Percentiles rank a stretch among this genome's conserved stretches.
These are phyloP conservation scores for Mirounga angustirostris DNA, from an alignment of 2,113 vertebrate genomes.

Conservation along the genomic window DNA sequence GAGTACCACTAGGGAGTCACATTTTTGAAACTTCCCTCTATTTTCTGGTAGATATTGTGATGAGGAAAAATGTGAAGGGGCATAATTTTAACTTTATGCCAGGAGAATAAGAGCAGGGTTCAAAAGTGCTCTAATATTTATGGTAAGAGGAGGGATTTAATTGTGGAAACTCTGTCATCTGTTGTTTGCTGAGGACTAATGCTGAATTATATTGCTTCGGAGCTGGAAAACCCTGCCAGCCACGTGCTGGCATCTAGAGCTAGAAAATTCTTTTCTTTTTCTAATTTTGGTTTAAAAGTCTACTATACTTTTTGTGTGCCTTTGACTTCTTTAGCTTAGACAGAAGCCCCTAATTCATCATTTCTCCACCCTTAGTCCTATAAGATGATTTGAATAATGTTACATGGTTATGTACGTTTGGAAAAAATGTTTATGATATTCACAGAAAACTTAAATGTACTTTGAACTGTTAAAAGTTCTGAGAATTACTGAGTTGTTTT, in stretches of 20 bases:
- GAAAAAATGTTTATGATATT: neutral
- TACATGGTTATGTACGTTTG: neutral
- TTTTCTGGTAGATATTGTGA: neutral
- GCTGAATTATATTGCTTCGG: neutral
- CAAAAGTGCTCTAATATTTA: neutral
- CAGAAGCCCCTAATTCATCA: neutral
- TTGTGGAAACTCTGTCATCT: neutral
- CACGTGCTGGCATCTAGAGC: neutral
- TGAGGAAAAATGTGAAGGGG: neutral
- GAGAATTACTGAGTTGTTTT: neutral
- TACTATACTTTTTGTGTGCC: neutral
- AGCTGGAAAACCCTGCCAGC: neutral
- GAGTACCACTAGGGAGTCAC: neutral
- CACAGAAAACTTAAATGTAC: neutral
- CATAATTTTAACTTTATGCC: neutral
- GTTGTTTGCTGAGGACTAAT: neutral
- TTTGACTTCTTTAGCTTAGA: neutral
- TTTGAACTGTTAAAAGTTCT: neutral
- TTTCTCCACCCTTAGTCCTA: neutral
- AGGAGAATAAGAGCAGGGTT: neutral
- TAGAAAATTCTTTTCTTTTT: neutral
- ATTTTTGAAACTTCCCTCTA: neutral
- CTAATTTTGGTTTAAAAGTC: neutral
- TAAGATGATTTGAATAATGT: neutral
- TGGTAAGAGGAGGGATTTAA: neutral